A percentile compares a stretch with the other conserved stretches of the same genome.
These are phyloP conservation scores for Idaea straminata DNA, from an alignment of 2,888 invertebrate genomes.

Conservation along the genomic window DNA sequence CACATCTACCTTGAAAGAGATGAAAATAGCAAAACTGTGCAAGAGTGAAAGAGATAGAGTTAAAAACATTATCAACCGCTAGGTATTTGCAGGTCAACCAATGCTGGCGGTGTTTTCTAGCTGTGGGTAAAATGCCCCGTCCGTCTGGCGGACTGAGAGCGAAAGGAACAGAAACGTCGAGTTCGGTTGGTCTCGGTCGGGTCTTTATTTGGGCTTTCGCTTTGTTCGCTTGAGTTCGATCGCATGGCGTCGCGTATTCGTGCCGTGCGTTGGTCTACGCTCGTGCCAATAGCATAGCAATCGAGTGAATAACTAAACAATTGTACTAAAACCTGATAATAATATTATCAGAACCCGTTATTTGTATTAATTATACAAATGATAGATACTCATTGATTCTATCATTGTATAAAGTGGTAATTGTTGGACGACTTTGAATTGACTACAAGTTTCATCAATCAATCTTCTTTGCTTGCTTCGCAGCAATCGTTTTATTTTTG, in stretches of 20 bases:
- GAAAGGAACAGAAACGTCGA: conserved; percentile 55
- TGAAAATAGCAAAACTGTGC: conserved; percentile 24
- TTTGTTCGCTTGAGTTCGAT: conserved; percentile 26
- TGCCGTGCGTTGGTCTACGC: conserved; percentile 1
- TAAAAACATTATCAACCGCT: conserved; percentile 43
- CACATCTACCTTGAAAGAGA: conserved; percentile 28
- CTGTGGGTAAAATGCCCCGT: conserved; percentile 48
- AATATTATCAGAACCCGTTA: neutral
- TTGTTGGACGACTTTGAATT: neutral
- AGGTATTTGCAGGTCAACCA: conserved; percentile 62
- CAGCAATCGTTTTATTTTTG: conserved; percentile 28
- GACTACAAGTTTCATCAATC: conserved; percentile 19
- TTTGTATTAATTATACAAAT: neutral
- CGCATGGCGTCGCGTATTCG: conserved; percentile 16
- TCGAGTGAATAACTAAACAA: neutral
- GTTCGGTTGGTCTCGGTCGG: conserved; percentile 38
- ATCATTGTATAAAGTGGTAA: conserved; percentile 9
- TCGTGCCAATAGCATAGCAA: neutral
- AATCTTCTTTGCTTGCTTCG: conserved; percentile 13
- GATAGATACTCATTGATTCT: neutral
- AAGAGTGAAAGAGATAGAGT: conserved; percentile 47
- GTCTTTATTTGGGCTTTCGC: conserved; percentile 11
- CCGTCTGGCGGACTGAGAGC: conserved; percentile 48
- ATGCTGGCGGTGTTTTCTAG: conserved; percentile 64
- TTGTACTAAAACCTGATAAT: neutral